Evolutionary conservation across 1,140 invertebrate genomes (phyloP), one percentile per base, ranked within the genome.

Genomic region (Bombus confusus): DNA sequence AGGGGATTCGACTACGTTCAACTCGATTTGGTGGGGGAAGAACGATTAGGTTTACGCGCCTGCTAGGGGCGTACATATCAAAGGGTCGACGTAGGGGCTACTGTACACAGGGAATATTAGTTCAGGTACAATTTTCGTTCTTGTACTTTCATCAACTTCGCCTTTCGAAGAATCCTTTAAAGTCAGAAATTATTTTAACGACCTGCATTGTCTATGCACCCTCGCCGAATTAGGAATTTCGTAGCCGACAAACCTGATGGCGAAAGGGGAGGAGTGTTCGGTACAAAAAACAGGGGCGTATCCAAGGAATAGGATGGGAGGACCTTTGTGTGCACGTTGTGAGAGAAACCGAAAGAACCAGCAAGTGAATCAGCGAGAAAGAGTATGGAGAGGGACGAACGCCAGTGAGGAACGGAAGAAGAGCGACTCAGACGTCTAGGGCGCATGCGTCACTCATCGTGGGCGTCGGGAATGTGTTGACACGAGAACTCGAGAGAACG

Each of bases 371-470:
- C 83, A 83, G 83, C 80, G 77, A 64, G 57, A 80, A 34, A 81
- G 86, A 86, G 39, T 41, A 75, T 15, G 52, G 72, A 66, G 80
- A 86, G 80, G 52, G 57, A 75, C 18, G 37, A 47, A 41, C 74
- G 10, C 13, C 22, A 41, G 52, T 31, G 66, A 85, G 25, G 52
- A 39, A 89, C 31, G 74, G 69, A 88, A 52, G 80, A 85, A 79
- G 57, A 91, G 79, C 71, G 77, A 90, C 83, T 64, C 87, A 86
- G 68, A 82, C 68, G 81, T 37, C 74, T 83, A 76, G 83, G 41
- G 85, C 91, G 91, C 91, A 92, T 92, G 91, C 91, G 91, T 91
- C 76, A 86, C 83, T 82, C 84, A 34, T 85, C 66, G 86, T 88
- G 87, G 83, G 89, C 85, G 89, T 90, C 86, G 89, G 74, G 87